These are phyloP conservation scores for Ctenochaetus hawaiiensis DNA, from an alignment of 2,797 vertebrate genomes.

Conservation along the genomic window DNA sequence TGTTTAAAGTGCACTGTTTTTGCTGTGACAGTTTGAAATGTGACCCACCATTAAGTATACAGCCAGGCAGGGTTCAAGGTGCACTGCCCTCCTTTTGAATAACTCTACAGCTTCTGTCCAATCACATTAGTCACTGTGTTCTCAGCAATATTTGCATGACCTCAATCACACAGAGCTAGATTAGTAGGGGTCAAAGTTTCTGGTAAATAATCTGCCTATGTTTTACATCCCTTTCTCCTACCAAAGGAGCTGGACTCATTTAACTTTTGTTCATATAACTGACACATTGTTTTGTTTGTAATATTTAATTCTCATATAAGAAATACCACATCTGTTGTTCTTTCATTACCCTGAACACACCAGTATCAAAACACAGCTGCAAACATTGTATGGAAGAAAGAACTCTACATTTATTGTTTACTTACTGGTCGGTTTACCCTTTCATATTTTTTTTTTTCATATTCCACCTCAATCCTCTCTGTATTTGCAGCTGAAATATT, in stretches of 20 bases:
- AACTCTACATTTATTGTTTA: constrained; percentile 28
- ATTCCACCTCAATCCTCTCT: constrained; percentile 61
- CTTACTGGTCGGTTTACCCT: constrained; percentile 40
- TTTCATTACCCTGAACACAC: constrained; percentile 20
- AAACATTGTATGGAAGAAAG: constrained; percentile 18
- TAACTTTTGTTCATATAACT: neutral
- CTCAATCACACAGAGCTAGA: constrained; percentile 68
- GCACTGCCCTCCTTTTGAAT: constrained; percentile 58
- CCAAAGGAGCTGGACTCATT: neutral
- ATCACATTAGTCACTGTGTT: constrained; percentile 63
- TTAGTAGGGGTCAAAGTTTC: constrained; percentile 78
- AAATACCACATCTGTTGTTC: neutral
- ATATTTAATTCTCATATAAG: constrained; percentile 26
- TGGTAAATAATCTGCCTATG: constrained; percentile 63
- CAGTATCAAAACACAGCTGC: constrained; percentile 48
- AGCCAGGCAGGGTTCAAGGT: constrained; percentile 66
- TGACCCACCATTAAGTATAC: constrained; percentile 49
- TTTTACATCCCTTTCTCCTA: constrained; percentile 48
- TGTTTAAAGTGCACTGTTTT: neutral
- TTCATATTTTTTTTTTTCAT: constrained; percentile 52
- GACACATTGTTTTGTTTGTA: constrained; percentile 8
- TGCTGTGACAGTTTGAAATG: constrained; percentile 51
- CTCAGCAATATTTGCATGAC: constrained; percentile 78
- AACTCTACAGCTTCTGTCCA: constrained; percentile 67
- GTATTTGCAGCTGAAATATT: constrained; percentile 81